Conservation (phyloP, 2,888 invertebrate species). For the Dicyrtomina minuta region DNA sequence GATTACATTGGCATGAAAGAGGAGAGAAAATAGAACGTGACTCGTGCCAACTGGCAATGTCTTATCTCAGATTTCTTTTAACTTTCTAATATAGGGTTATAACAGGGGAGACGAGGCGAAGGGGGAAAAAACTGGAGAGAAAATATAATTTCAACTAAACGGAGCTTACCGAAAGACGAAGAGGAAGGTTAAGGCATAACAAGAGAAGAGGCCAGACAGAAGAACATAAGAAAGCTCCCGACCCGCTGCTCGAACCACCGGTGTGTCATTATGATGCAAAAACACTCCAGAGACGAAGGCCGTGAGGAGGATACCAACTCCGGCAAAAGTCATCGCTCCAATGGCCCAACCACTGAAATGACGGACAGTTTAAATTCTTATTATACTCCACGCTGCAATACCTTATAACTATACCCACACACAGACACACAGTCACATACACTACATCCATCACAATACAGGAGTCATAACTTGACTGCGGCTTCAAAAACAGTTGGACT, state of each 20-base stretch:
- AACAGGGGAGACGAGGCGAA: background rate
- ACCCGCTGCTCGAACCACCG: constrained; percentile 95
- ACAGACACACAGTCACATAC: no score
- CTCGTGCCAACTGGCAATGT: constrained; percentile 31
- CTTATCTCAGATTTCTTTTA: constrained; percentile 13
- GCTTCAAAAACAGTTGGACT: no score
- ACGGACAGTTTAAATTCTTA: constrained; percentile 11
- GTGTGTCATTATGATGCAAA: constrained; percentile 84
- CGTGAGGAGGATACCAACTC: constrained; percentile 79
- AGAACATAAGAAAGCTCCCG: constrained; percentile 87
- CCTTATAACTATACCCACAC: no score
- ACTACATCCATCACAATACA: no score
- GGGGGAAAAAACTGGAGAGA: background rate
- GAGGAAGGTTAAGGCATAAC: constrained; percentile 89
- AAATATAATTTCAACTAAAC: background rate
- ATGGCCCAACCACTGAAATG: constrained; percentile 80
- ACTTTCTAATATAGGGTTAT: background rate
- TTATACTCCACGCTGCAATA: background rate
- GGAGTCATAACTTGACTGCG: no score
- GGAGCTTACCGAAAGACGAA: constrained; percentile 67
- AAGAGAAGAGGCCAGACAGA: constrained; percentile 83
- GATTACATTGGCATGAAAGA: background rate
- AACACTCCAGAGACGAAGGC: constrained; percentile 76
- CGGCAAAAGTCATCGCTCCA: constrained; percentile 86
- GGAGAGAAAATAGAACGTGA: constrained; percentile 1